A percentile compares a stretch with the other conserved stretches of the same genome.
phyloP scores from a whole-genome alignment of 1,140 invertebrate genomes.

The Drosophila mojavensis region DNA sequence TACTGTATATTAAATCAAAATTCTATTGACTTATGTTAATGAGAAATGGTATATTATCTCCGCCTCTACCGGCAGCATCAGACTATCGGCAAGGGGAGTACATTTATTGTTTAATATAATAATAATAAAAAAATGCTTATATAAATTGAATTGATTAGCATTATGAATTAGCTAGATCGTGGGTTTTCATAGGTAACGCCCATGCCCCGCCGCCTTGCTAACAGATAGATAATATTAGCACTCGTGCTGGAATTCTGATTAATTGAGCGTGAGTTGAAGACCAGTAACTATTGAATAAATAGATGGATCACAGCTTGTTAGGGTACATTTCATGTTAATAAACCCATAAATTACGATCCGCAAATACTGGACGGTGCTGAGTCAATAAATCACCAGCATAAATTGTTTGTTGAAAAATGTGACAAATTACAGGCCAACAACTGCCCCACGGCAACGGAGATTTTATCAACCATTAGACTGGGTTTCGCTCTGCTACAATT shows the following conservation, averaged over 20 bases:
- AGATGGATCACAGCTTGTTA: constrained; percentile 14
- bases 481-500: neutral
- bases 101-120: constrained; percentile 47
- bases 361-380: constrained; percentile 25
- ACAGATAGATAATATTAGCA: constrained; percentile 21
- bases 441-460: too few relatives aligned
- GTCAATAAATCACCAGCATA: constrained; percentile 51
- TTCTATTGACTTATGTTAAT: constrained; percentile 65
- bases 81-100: constrained; percentile 6
- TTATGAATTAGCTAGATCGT: constrained; percentile 35
- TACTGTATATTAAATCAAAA: constrained; percentile 46
- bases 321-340: constrained; percentile 33
- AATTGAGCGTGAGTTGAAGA: constrained; percentile 69
- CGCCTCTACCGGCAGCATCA: neutral
- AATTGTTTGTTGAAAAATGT: constrained; percentile 40
- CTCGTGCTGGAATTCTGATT: constrained; percentile 57
- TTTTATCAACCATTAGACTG: too few relatives aligned
- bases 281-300: constrained; percentile 18
- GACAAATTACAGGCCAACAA: constrained; percentile 49
- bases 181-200: constrained; percentile 5
- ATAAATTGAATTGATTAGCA: constrained; percentile 63
- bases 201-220: constrained; percentile 10
- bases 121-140: constrained; percentile 36
- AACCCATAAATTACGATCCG: constrained; percentile 60
- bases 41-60: neutral